These are phyloP conservation scores for Scaptodrosophila latifasciaeformis DNA, from an alignment of 2,888 invertebrate species.

Conservation along the genomic window DNA sequence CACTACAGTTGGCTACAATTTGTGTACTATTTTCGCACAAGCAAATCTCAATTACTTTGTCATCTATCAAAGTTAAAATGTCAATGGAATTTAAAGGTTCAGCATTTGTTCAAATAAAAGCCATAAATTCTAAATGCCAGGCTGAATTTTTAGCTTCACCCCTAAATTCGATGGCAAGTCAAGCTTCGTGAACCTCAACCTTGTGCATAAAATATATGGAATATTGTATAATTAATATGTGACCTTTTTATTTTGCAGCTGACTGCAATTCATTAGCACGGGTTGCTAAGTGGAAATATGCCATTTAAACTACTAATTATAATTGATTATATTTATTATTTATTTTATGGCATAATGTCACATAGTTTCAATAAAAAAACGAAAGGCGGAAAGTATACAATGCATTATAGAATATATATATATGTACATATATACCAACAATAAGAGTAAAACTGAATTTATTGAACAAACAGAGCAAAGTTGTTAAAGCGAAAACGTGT, in stretches of 20 bases:
- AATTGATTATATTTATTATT: constrained; percentile 19
- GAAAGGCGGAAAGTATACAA: constrained; percentile 15
- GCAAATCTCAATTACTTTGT: too few species aligned
- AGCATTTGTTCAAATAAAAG: too few species aligned
- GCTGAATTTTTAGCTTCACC: too few species aligned
- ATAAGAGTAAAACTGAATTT: constrained; percentile 31
- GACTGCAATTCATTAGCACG: constrained; percentile 3
- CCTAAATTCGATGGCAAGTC: too few species aligned
- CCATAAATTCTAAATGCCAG: too few species aligned
- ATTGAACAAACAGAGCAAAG: constrained; percentile 37
- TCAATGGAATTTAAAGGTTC: too few species aligned
- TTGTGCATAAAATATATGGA: too few species aligned
- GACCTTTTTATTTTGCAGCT: background rate
- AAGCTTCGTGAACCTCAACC: too few species aligned
- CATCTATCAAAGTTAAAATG: too few species aligned
- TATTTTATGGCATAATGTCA: background rate
- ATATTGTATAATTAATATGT: background rate
- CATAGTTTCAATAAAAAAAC: constrained; percentile 12
- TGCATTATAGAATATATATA: background rate
- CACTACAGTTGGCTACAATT: too few species aligned
- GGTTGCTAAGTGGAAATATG: constrained; percentile 9
- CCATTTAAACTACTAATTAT: constrained; percentile 16
- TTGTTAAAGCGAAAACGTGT: constrained; percentile 27
- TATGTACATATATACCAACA: too few species aligned
- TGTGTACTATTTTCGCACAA: too few species aligned